Base-by-base conservation (phyloP, 2,113 vertebrate genomes). In the Eretmochelys imbricata region DNA sequence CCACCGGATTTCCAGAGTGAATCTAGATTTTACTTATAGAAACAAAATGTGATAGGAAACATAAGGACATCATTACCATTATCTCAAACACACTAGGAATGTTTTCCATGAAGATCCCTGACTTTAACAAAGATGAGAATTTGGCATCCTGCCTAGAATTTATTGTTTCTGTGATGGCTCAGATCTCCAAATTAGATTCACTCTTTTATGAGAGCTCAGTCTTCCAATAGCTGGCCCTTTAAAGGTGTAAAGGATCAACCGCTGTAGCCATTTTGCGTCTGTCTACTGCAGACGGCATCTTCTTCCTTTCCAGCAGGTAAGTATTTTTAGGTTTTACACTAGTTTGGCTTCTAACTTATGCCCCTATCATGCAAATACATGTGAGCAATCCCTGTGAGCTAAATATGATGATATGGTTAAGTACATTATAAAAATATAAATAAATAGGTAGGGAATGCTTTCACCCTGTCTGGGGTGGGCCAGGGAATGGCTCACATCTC, bases 21-120 rank as follows among this genome's bases (percentile, higher is more conserved):
- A 87, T 49, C 4, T 81, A 8, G 62, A 38, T 85, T 90, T 88
- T 93, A 85, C 57, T 87, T 87, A 50, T 12, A 65, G 8, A 90
- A 24, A 87, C 80, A 83, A 91, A 91, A 65, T 87, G 0, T 42
- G 88, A 94, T 75, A 89, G 65, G 84, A 88, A 93, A 91, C 78
- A 50, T 31, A 5, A 88, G 4, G 55, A 49, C 65, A 4, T 84
- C 55, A 54, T 42, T 69, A 31, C 54, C 35, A n/a, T 69, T 69
- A 19, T 38, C 46, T 91, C 38, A 90, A 76, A 53, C 11, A 87
- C 35, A 78, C 35, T 87, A 10, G 46, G 57, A 80, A 22, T 35
- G 11, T 25, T 42, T 48, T 87, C 3, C 7, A 19, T 25, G 14
- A 13, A 72, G 69, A 42, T 1, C 53, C 78, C 88, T 54, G n/a